Evolutionary conservation across 2,113 vertebrate species (phyloP).

Genomic region (Merops nubicus): DNA sequence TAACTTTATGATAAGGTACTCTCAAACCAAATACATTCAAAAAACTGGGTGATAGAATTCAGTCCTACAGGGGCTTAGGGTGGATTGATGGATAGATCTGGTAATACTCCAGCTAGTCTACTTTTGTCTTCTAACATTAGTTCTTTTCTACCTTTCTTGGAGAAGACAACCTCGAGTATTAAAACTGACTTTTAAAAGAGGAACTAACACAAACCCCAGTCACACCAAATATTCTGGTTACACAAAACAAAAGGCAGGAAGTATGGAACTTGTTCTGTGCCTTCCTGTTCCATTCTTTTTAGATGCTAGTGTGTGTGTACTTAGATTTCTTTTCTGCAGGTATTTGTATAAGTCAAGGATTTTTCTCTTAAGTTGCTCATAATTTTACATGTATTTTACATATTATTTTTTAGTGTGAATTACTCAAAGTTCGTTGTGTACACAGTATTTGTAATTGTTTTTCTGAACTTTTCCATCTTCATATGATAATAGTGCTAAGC

Average conservation of each 20-base stretch:
- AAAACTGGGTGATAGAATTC: neutral
- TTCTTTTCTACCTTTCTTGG: neutral
- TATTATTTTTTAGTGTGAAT: neutral
- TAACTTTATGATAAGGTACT: neutral
- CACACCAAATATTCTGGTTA: neutral
- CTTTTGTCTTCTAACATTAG: neutral
- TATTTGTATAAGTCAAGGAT: neutral
- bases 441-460: neutral
- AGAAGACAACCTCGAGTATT: neutral
- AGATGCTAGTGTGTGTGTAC: neutral
- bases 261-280: neutral
- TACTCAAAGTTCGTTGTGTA: neutral
- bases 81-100: neutral
- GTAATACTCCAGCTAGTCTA: neutral
- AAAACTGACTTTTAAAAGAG: neutral
- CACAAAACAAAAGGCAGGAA: neutral
- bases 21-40: neutral
- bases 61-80: neutral
- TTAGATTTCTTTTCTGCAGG: neutral
- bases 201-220: neutral
- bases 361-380: neutral
- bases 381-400: neutral
- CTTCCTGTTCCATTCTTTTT: neutral
- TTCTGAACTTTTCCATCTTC: neutral
- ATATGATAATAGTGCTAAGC: neutral